phyloP scores from a whole-genome alignment of 2,888 invertebrate species.

The Capitulum mitella region DNA sequence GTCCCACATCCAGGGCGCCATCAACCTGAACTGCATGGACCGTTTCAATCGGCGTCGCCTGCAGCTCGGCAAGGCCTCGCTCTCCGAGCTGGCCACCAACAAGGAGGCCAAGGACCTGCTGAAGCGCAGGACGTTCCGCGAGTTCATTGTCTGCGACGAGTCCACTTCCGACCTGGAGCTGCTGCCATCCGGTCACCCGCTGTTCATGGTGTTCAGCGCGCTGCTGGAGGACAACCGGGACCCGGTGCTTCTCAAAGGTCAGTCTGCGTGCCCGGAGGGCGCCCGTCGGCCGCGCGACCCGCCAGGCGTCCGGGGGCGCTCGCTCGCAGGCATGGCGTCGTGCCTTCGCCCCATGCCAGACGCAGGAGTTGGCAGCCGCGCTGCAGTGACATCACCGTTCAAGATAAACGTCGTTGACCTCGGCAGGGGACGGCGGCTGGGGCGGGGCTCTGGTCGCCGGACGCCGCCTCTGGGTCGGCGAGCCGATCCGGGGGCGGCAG shows the following conservation, averaged over 20 bases:
- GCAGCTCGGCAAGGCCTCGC: slow-evolving; percentile 57
- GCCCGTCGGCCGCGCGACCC: not conserved
- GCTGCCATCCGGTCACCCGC: slow-evolving; percentile 48
- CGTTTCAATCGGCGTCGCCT: slow-evolving; percentile 59
- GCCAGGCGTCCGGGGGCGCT: too few relatives aligned
- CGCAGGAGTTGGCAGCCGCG: not conserved
- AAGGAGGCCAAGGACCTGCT: slow-evolving; percentile 57
- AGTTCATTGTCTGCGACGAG: slow-evolving; percentile 64
- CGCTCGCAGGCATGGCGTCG: too few relatives aligned
- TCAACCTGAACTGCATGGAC: slow-evolving; percentile 64
- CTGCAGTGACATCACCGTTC: not conserved
- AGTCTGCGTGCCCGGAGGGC: not conserved
- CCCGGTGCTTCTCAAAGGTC: slow-evolving; percentile 57
- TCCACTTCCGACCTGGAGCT: slow-evolving; percentile 45
- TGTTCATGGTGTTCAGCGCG: slow-evolving; percentile 57
- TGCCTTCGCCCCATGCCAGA: too few relatives aligned
- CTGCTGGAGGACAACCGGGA: slow-evolving; percentile 60
- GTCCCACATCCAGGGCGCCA: slow-evolving; percentile 59
- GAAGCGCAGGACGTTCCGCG: slow-evolving; percentile 49
- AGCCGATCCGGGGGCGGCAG: too few relatives aligned
- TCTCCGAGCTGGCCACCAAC: slow-evolving; percentile 58
- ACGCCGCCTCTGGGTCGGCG: too few relatives aligned
- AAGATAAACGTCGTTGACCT: not conserved
- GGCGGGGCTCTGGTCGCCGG: too few relatives aligned
- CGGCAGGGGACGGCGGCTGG: too few relatives aligned